Evolutionary conservation across 2,113 vertebrate genomes (phyloP).

Genomic region (Daubentonia madagascariensis): DNA sequence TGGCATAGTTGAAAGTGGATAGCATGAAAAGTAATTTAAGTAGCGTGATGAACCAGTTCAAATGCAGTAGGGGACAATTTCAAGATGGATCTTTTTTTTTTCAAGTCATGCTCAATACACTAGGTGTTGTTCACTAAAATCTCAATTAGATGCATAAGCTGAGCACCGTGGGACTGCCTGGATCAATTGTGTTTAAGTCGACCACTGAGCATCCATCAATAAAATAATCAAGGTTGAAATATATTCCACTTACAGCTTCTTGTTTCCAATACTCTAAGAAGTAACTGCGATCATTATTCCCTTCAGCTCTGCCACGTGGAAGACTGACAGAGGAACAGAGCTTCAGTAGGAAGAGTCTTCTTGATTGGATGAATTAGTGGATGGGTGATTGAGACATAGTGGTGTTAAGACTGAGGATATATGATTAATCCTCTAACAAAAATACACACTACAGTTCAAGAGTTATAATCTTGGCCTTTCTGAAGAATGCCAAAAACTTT

Average conservation of each 20-base stretch:
- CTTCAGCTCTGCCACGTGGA: background rate
- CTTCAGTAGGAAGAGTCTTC: background rate
- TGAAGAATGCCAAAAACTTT: background rate
- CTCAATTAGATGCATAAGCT: background rate
- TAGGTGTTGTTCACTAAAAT: background rate
- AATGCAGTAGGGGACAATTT: background rate
- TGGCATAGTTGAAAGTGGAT: background rate
- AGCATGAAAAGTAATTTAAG: background rate
- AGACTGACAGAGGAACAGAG: background rate
- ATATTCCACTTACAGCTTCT: background rate
- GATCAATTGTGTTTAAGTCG: background rate
- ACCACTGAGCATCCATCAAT: background rate
- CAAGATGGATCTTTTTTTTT: background rate
- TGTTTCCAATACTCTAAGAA: background rate
- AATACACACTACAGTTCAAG: background rate
- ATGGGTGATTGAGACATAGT: background rate
- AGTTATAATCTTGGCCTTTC: background rate
- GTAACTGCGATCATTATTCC: background rate
- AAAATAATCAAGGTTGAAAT: conserved; percentile 36
- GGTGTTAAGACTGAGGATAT: background rate
- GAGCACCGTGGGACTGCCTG: background rate
- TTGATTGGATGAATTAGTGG: background rate
- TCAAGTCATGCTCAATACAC: background rate
- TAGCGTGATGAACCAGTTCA: background rate
- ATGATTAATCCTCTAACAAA: background rate